Evolutionary conservation across 2,113 vertebrate genomes (phyloP), one percentile per base, ranked within the genome.

Genomic region (Myocastor coypus): DNA sequence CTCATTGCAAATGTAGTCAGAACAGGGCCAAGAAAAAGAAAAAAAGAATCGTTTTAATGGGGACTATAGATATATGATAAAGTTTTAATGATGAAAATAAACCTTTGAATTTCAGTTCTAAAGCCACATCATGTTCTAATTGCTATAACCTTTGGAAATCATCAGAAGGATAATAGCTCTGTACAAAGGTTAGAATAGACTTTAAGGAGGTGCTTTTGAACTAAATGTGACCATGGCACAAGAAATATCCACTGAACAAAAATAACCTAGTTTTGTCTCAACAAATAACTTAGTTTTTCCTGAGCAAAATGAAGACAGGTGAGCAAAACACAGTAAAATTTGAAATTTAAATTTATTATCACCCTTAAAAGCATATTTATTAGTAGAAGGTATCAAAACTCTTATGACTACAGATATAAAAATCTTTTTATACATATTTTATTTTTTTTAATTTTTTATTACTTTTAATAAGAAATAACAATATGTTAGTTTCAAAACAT

Each of bases 21-120:
- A 91, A 14, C 83, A 87, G 86, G 87, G 0, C 46, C 83, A 86
- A 16, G 59, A n/a, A n/a, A n/a, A n/a, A 91, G 30, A 40, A 87
- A 87, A 64, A 66, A 7, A 63, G 22, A 17, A 5, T 64, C 0
- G 55, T 95, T 93, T 95, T 94, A 95, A 89, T 87, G 24, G 32
- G 24, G 4, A 40, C 34, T 93, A 94, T 87, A 91, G 22, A 91
- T 81, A 4, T 86, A 8, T 30, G 92, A 14, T 80, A 83, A 97
- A 96, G 42, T 61, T 8, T 22, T 22, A 97, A 83, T 71, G 1
- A 84, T 95, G 96, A 92, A 97, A 97, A 97, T 89, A 75, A 0
- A 0, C 40, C 17, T 20, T 96, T 88, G 69, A 80, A 66, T 92
- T 55, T 95, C n/a, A 92, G 13, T 71, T 55, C 81, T 37, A 97